Evolutionary conservation across 2,797 vertebrate genomes (phyloP), one percentile per base, ranked within the genome.

Genomic region (Microctenopoma steveboyesi): DNA sequence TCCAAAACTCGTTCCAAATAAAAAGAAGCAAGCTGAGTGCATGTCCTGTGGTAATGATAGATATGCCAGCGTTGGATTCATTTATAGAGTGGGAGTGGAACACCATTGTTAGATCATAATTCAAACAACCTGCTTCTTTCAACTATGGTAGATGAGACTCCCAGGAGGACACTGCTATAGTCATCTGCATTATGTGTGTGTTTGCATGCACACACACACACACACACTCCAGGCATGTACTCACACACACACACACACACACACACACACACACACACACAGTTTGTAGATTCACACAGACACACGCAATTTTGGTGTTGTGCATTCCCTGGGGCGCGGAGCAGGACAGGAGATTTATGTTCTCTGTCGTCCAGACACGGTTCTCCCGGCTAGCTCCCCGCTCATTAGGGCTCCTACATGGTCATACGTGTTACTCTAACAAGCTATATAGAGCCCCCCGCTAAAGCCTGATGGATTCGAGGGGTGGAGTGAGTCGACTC

Each of bases 341-440:
- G 79, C 78, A 53, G 87, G 85, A 88, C 91, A 87, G 81, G 89
- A 93, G 92, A 93, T 93, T 91, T 93, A 93, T 93, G 91, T 92
- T 89, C 87, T 85, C 86, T 90, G 86, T 91, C 88, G 88, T 85
- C 83, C 79, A 79, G 77, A 82, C 84, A 73, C 72, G 53, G 86
- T 84, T 90, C 81, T 83, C 79, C 83, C 54, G 7, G 86, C 86
- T 70, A 67, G 88, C 69, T 79, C 64, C 39, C 57, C 13, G 69
- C 92, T 93, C 92, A 92, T 93, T 93, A 92, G 80, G 70, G 84
- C 86, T 79, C 82, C 90, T 82, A 86, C 87, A 87, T 49, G 87
- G 86, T 86, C 90, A 90, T 90, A 92, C 74, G 74, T 91, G 91
- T 87, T 88, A 74, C 88, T 86, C 79, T 93, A 93, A 93, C 90